Conservation (phyloP, 2,113 vertebrate genomes). For the Cariama cristata region DNA sequence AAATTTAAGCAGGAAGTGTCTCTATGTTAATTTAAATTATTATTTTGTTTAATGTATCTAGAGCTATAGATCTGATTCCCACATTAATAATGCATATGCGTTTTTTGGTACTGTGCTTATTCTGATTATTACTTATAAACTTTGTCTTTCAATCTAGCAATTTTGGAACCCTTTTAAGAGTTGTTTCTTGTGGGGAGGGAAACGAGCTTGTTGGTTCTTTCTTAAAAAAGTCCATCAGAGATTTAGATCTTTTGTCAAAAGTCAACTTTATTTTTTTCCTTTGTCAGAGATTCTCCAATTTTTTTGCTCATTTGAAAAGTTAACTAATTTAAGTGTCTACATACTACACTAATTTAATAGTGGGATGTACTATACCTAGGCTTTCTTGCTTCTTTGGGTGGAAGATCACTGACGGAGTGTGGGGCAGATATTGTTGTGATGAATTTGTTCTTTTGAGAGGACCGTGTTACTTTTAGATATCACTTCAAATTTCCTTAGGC, state of each 20-base stretch:
- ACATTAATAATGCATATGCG: not conserved
- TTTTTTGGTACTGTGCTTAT: not conserved
- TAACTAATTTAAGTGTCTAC: not conserved
- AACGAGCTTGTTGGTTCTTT: not conserved
- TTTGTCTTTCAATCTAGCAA: not conserved
- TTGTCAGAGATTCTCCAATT: not conserved
- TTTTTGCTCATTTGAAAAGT: not conserved
- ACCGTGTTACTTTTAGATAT: not conserved
- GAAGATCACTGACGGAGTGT: rapidly evolving
- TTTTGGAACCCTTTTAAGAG: not conserved
- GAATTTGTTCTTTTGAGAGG: not conserved
- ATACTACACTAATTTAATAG: not conserved
- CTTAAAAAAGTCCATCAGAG: not conserved
- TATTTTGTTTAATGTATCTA: not conserved
- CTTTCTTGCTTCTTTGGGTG: not conserved
- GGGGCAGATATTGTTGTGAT: not conserved
- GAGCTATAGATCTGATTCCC: not conserved
- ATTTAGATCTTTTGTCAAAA: not conserved
- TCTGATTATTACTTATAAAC: not conserved
- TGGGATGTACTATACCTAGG: not conserved
- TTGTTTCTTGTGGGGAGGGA: not conserved
- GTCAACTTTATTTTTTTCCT: not conserved
- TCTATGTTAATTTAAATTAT: not conserved
- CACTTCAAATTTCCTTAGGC: not conserved
- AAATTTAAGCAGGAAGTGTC: not conserved